phyloP scores from a whole-genome alignment of 2,113 vertebrate genomes.

The Saguinus midas region DNA sequence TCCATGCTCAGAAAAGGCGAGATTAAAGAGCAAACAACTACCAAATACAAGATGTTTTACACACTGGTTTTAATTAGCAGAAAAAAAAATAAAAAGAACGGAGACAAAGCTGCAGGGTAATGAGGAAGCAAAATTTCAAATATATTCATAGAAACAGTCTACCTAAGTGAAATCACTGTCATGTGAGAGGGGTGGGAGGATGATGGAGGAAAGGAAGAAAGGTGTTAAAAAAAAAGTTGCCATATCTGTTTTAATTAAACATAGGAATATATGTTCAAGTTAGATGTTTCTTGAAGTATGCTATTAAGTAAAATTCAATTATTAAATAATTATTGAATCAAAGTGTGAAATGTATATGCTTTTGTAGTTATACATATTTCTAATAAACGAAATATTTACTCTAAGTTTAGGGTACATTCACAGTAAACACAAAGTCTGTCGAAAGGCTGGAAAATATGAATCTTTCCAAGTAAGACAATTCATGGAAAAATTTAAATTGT shows the following conservation, averaged over 20 bases:
- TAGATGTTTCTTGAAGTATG: conserved; percentile 49
- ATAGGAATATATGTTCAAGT: conserved; percentile 1
- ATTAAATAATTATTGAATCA: conserved; percentile 52
- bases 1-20: conserved; percentile 85
- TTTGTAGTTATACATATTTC: conserved; percentile 14
- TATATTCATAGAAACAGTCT: conserved; percentile 25
- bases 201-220: background rate
- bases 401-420: conserved; percentile 3
- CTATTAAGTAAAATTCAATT: conserved; percentile 55
- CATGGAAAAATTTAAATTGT: conserved; percentile 9
- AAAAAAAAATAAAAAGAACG: conserved; percentile 63
- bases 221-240: conserved; percentile 37
- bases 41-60: conserved; percentile 72
- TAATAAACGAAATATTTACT: conserved; percentile 8
- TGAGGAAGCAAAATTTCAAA: conserved; percentile 42
- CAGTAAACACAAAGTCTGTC: background rate
- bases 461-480: conserved; percentile 42
- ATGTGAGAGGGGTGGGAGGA: background rate
- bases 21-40: conserved; percentile 85
- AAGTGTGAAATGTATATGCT: background rate
- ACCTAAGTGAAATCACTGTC: conserved; percentile 41
- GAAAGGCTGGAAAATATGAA: conserved; percentile 21
- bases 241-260: conserved; percentile 40
- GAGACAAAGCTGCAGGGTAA: conserved; percentile 78
- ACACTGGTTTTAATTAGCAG: conserved; percentile 83